Evolutionary conservation across 2,888 invertebrate species (phyloP), one percentile per base, ranked within the genome.

Genomic region (Phragmatobia fuliginosa): DNA sequence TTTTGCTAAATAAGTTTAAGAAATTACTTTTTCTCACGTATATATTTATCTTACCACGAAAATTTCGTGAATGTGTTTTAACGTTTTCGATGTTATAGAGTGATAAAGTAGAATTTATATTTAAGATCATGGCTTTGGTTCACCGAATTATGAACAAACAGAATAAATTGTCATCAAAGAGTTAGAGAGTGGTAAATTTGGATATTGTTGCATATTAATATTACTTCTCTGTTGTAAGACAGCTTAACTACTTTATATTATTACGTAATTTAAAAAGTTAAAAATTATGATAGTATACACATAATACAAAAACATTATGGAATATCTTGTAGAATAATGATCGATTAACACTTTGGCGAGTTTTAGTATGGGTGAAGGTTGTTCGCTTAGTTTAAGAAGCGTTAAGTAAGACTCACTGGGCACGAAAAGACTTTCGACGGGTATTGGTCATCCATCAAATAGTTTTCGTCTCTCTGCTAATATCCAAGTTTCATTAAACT

Each of bases 391-490:
- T 89, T 85, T 86, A 83, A 84, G 86, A 85, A 86, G 83, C 85
- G 87, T 87, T 91, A 89, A 91, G 91, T 92, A 91, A 92, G 92
- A 92, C 90, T 92, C 81, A 65, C 76, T 76, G 82, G 80, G 83
- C 77, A 75, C 76, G 78, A 85, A 87, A 90, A 90, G 87, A 88
- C 85, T 86, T 85, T 80, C 82, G 79, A 81, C 83, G 78, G 78
- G 80, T 84, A 85, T 86, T 88, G 89, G 88, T 88, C 90, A 93
- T 93, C 91, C 88, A 93, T 93, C 92, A 93, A 88, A 90, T 88
- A 89, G 88, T 89, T 88, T 73, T 33, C 78, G 79, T 80, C 83
- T 84, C 85, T 80, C 83, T 84, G 85, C 83, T 85, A 88, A 87
- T 85, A 87, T 85, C 85, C 85, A 83, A 81, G 79, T 85, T 79